These are phyloP conservation scores for Cladorhizidae sp. DNA, from an alignment of 37 sponge, comb jelly and placozoan species.

Conservation along the genomic window DNA sequence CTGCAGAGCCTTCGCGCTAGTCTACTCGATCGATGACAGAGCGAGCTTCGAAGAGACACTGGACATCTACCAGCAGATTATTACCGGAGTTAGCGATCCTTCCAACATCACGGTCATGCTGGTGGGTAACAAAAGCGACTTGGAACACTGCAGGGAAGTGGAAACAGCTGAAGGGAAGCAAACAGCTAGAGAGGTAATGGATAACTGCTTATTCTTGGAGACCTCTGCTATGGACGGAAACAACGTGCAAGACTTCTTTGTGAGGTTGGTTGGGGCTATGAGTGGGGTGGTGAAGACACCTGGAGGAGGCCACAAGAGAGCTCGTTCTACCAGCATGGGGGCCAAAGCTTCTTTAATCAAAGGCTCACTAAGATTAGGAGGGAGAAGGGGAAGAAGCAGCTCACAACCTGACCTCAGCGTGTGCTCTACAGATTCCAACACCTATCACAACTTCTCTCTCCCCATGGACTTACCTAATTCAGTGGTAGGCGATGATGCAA, in stretches of 20 bases:
- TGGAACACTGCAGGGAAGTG: slow-evolving; percentile 60
- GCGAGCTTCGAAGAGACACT: slow-evolving; percentile 70
- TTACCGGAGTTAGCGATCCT: slow-evolving; percentile 22
- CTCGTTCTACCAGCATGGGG: slow-evolving; percentile 7
- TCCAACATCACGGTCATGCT: slow-evolving; percentile 56
- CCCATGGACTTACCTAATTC: slow-evolving; percentile 3
- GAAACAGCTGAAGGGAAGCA: slow-evolving; percentile 53
- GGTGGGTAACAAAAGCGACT: slow-evolving; percentile 82
- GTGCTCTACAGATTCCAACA: slow-evolving; percentile 35
- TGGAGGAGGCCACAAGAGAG: slow-evolving; percentile 2
- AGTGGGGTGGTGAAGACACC: slow-evolving; percentile 19
- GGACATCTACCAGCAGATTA: slow-evolving; percentile 70
- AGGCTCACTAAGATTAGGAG: slow-evolving; percentile 42
- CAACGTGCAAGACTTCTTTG: slow-evolving; percentile 69
- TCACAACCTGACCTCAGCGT: slow-evolving; percentile 60
- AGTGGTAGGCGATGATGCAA: slow-evolving; percentile 12
- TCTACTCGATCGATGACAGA: slow-evolving; percentile 77
- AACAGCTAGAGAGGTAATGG: slow-evolving; percentile 59
- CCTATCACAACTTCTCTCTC: neutral
- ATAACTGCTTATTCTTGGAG: slow-evolving; percentile 67
- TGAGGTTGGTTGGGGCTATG: slow-evolving; percentile 45
- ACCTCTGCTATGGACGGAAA: slow-evolving; percentile 84
- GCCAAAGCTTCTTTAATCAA: neutral
- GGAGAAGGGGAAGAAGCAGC: slow-evolving; percentile 25
- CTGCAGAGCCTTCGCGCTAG: slow-evolving; percentile 74